Evolutionary conservation across 2,797 vertebrate species (phyloP), one percentile per base, ranked within the genome.

Genomic region (Synanceia verrucosa): DNA sequence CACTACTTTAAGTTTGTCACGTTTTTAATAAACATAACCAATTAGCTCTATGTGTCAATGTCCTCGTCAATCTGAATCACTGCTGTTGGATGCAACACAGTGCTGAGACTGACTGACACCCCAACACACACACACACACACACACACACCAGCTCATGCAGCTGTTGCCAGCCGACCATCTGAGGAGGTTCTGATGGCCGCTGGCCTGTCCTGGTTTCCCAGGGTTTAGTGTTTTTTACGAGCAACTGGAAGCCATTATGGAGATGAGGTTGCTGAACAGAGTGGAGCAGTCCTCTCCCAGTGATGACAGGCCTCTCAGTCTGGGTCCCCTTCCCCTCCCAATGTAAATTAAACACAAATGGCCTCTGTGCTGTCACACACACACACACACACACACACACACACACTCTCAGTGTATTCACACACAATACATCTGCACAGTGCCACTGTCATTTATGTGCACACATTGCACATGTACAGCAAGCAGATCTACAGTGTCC

Each of bases 201-300:
- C 73, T 81, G 72, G 80, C 74, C 84, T 85, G 81, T 91, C 86
- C 77, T 75, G 86, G 84, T 90, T 93, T 91, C 89, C 89, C 90
- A 91, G 88, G 88, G 83, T 82, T 87, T 71, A 37, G 63, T 81
- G 85, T 89, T 90, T 61, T n/a, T 94, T 94, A 95, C 77, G 89
- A 94, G 92, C 84, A 76, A 94, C 93, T 95, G 93, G 93, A 94
- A 95, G 87, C 91, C 92, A 94, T 95, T 94, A 94, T 84, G 89
- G 85, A 92, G 91, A 92, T 90, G 92, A 92, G 92, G 85, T 83
- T 75, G 86, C 79, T 78, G 89, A 82, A 68, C 81, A 47, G 78
- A 73, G 72, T 50, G 29, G 68, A 84, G 76, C 76, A 53, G 87
- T 88, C 86, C 84, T 89, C 84, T 80, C 75, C 72, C 71, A 81